Base-by-base conservation (phyloP, 2,797 vertebrate species). In the Liparis tanakae region DNA sequence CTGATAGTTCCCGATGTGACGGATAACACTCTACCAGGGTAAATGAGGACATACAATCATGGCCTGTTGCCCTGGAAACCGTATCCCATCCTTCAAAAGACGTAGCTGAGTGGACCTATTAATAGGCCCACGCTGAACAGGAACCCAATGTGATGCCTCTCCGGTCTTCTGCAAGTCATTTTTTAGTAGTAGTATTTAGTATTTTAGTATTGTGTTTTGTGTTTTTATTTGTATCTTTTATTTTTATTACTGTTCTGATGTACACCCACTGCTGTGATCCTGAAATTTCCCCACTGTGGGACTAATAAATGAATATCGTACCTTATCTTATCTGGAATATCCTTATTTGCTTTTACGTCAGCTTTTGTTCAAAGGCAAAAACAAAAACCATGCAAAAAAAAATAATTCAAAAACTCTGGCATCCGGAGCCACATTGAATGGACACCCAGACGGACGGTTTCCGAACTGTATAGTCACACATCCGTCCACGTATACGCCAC, bases 91-190 rank as follows among this genome's bases (percentile, higher is more conserved):
- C 41, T 82, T 80, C 62, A 84, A 76, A 80, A 80, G 70, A 81
- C 74, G 79, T 58, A 72, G 76, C 58, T 68, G 69, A 65, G 44
- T 15, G 62, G 62, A 72, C 68, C 85, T 92, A 87, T 91, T 91
- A 88, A 88, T 90, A 90, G 85, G 43, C 70, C 56, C 59, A 41
- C 64, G 77, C 88, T 92, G 89, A 91, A 86, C 55, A 61, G 69
- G 46, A 73, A 82, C 61, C n/a, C 53, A 74, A 80, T 82, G 76
- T 83, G 82, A 91, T 87, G 70, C 81, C 82, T 89, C 76, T 84
- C 63, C 51, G 43, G 60, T 63, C 76, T 61, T 50, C 72, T 69
- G 2, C 25, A 30, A 30, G 25, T 30, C 25, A 30, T n/a, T n/a
- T n/a, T n/a, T n/a, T n/a, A n/a, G n/a, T n/a, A n/a, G n/a, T n/a